Evolutionary conservation across 2,113 vertebrate species (phyloP), one percentile per base, ranked within the genome.

Genomic region (Misgurnus anguillicaudatus): DNA sequence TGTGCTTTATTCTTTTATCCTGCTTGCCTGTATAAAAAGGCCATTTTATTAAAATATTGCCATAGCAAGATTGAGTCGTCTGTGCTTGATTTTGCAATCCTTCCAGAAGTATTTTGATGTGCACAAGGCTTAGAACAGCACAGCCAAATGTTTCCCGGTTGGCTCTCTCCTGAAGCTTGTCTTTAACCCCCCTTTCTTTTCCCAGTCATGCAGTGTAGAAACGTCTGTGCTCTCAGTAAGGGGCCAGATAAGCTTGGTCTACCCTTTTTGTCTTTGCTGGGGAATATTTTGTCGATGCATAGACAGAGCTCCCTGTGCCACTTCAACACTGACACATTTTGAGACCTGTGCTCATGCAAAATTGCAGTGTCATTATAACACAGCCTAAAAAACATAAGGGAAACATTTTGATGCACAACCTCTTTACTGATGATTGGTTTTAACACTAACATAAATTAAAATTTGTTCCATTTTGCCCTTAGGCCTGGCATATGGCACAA

Each of bases 201-300:
- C 58, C 9, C 41, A 65, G 45, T 31, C 58, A 14, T 58, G 48
- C 21, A 62, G 60, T 19, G 48, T 61, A 58, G 19, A 47, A 67
- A 72, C 48, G 61, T 78, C 80, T 82, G 75, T 72, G 67, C 51
- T 8, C 75, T 47, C 80, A 78, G 67, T 36, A 14, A 78, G 75
- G 61, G 38, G 60, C 58, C 73, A 64, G 65, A 77, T 71, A 77
- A 77, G 58, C 57, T 48, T 58, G 47, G 17, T 21, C 16, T 41
- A 2, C 47, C 57, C 68, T 64, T 16, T 7, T 55, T 17, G n/a
- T 36, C 19, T 24, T 10, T 39, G 47, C n/a, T 72, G 24, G 45
- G 41, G 58, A 45, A 71, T 58, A 79, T 72, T 65, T 73, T 21
- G 61, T 21, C 69, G 55, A 69, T 24, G 71, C 62, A 67, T 53